These are phyloP conservation scores for Calyptomena viridis DNA, from an alignment of 2,113 vertebrate species.

Conservation along the genomic window DNA sequence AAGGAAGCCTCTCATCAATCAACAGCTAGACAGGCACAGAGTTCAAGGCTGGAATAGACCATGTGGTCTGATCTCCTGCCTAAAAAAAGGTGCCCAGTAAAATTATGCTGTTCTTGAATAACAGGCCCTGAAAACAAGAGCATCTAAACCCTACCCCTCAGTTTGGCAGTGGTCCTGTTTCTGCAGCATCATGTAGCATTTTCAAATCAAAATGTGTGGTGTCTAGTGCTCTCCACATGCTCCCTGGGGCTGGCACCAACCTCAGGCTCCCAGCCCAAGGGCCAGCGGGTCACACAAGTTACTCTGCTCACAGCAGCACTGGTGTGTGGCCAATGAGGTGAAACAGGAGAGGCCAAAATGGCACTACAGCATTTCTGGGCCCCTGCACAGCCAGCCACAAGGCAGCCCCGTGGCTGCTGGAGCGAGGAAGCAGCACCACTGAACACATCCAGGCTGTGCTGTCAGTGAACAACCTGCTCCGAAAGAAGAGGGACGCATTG, in stretches of 20 bases:
- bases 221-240: neutral
- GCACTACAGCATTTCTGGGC: neutral
- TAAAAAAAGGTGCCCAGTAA: neutral
- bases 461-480: neutral
- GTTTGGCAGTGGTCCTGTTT: neutral
- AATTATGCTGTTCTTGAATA: neutral
- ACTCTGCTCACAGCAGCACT: neutral
- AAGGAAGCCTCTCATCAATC: neutral
- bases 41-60: neutral
- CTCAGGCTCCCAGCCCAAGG: neutral
- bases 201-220: neutral
- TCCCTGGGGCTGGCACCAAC: neutral
- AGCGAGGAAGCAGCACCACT: neutral
- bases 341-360: neutral
- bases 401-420: neutral
- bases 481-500: neutral
- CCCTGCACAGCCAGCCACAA: neutral
- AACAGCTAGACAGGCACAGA: neutral
- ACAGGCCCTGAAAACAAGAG: neutral
- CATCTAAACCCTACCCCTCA: neutral
- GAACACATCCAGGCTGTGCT: neutral
- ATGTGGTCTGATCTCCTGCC: neutral
- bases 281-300: neutral
- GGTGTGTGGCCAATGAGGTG: rapidly evolving
- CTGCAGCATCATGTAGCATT: rapidly evolving